These are phyloP conservation scores for Eclectus roratus DNA, from an alignment of 2,113 vertebrate species.

Conservation along the genomic window DNA sequence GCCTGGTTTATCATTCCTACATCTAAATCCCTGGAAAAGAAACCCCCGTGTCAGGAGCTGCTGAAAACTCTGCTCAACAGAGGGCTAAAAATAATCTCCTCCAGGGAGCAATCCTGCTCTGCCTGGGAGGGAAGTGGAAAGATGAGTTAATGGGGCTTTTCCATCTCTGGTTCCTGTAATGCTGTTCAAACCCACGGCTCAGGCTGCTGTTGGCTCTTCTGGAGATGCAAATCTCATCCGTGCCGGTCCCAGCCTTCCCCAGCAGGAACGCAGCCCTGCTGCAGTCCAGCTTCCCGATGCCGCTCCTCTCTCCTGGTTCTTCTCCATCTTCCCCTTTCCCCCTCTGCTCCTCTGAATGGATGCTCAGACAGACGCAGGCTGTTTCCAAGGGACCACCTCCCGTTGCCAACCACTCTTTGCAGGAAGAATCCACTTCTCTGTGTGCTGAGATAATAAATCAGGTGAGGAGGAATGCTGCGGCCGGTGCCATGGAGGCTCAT, in stretches of 20 bases:
- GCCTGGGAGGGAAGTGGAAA: background rate
- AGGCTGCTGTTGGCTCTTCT: background rate
- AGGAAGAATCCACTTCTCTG: background rate
- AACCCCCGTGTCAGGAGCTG: background rate
- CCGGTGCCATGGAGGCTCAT: background rate
- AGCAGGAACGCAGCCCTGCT: background rate
- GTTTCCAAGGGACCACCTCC: constrained; percentile 7
- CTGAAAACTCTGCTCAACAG: background rate
- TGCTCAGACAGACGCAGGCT: background rate
- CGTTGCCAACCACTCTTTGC: background rate
- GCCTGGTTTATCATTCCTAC: background rate
- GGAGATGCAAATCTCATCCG: background rate
- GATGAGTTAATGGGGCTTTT: background rate
- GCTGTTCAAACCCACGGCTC: background rate
- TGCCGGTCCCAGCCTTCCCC: background rate
- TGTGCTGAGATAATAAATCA: background rate
- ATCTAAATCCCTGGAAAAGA: background rate
- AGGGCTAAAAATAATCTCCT: background rate
- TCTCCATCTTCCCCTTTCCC: background rate
- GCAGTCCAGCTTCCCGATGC: background rate
- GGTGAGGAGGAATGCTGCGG: background rate
- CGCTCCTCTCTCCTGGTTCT: background rate
- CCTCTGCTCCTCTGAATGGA: background rate
- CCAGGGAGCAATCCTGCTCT: background rate
- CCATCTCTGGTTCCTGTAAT: background rate